A percentile compares a stretch with the other conserved stretches of the same genome.
Conservation (phyloP, 2,888 invertebrate species). For the Drosophila neotestacea region DNA sequence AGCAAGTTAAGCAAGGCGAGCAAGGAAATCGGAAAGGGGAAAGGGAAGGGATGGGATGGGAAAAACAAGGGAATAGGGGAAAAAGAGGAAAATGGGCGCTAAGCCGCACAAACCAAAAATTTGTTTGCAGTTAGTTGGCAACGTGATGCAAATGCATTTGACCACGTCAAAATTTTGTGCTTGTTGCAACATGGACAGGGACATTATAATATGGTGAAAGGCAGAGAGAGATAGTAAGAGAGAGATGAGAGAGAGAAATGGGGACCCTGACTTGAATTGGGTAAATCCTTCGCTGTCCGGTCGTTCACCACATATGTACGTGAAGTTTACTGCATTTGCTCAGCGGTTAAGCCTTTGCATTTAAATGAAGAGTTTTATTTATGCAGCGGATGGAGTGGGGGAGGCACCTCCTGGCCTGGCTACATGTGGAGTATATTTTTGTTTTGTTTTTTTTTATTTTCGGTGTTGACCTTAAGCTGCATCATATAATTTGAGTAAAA, state of each 20-base stretch:
- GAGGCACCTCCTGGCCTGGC: neutral
- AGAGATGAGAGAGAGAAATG: neutral
- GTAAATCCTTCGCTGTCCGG: slow-evolving; percentile 15
- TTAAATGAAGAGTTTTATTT: slow-evolving; percentile 70
- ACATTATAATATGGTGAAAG: slow-evolving; percentile 27
- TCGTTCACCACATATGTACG: slow-evolving; percentile 43
- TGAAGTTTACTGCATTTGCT: slow-evolving; percentile 58
- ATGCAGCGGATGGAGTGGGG: slow-evolving; percentile 36
- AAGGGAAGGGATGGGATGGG: neutral
- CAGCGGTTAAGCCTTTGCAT: slow-evolving; percentile 64
- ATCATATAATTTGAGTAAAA: slow-evolving; percentile 43
- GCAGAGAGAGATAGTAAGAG: neutral
- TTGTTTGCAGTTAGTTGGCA: slow-evolving; percentile 67
- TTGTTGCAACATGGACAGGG: slow-evolving; percentile 29
- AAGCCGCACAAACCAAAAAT: slow-evolving; percentile 60
- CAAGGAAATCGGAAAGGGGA: too few relatives aligned
- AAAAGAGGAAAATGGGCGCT: slow-evolving; percentile 22
- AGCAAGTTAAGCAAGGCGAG: slow-evolving; percentile 7
- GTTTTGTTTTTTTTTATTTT: neutral
- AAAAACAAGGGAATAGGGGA: neutral
- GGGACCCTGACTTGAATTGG: neutral
- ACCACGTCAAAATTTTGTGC: slow-evolving; percentile 60
- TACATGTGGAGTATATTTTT: slow-evolving; percentile 4
- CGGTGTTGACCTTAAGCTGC: slow-evolving; percentile 15
- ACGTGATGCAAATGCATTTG: slow-evolving; percentile 71